Evolutionary conservation across 2,888 invertebrate genomes (phyloP), one percentile per base, ranked within the genome.

Genomic region (Neocrepidodera transversa): DNA sequence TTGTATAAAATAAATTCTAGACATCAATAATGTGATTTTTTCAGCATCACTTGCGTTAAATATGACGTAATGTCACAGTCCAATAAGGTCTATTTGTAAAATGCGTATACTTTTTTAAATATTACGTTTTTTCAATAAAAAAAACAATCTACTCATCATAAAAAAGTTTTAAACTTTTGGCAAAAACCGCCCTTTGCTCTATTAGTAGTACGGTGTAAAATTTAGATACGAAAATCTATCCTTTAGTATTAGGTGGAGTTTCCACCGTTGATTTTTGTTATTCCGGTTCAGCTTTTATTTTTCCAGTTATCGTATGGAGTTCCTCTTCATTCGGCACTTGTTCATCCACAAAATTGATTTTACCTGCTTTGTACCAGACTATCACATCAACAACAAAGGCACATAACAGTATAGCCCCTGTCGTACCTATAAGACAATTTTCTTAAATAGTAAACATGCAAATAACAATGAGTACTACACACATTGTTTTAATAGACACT

Each of bases 311-410:
- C 13, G 81, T 78, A 56, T 79, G 76, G 43, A 82, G 67, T 68
- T 83, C 82, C 64, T 78, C 82, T 56, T 80, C 80, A 42, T 80
- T 78, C 26, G 78, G 78, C 52, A 80, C 80, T 64, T 84, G 84
- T 60, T 87, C 86, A 63, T 86, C 86, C 1, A 83, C 83, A 70
- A 87, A 86, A 69, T 82, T 85, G 67, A 95, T 93, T 73, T 90
- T 90, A 54, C 90, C 89, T 38, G 94, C 93, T 78, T 92, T 92
- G 76, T 90, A 90, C 92, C 93, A 95, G 20, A 95, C 94, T 49
- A 93, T 84, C 70, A 93, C 77, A 81, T 95, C 95, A 80, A 94
- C 92, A 67, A 94, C 83, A 78, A 94, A 95, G 58, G 94, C 95
- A 56, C 92, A 83, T 74, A 92, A 85, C 85, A 95, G 88, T 63